A percentile compares a stretch with the other conserved stretches of the same genome.
phyloP scores from a whole-genome alignment of 2,888 invertebrate genomes.

The Sarcophaga rosellei region DNA sequence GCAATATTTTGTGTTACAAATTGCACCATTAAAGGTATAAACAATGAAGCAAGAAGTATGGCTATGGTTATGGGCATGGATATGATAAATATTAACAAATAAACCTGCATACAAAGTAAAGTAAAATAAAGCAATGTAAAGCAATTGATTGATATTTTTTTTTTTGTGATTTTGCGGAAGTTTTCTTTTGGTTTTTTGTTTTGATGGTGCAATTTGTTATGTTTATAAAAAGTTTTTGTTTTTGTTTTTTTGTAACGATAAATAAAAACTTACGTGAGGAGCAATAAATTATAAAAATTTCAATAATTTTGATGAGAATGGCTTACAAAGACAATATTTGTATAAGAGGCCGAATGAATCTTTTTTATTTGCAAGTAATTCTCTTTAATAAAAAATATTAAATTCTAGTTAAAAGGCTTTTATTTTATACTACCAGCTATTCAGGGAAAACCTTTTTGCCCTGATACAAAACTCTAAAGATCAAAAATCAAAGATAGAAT shows the following conservation, averaged over 20 bases:
- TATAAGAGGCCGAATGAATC: too few species aligned
- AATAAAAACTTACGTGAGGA: neutral
- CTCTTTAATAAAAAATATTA: too few species aligned
- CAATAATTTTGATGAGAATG: neutral
- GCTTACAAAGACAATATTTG: too few species aligned
- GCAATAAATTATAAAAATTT: conserved; percentile 8
- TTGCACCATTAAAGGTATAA: neutral
- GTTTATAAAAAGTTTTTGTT: neutral
- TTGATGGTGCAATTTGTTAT: neutral
- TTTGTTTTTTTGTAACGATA: neutral
- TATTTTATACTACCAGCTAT: too few species aligned
- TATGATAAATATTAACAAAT: neutral
- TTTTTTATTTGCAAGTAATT: too few species aligned
- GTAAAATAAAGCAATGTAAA: neutral
- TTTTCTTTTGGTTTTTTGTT: neutral
- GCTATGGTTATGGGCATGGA: neutral
- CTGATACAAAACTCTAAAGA: too few species aligned
- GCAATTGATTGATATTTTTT: conserved; percentile 10
- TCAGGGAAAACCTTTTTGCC: too few species aligned
- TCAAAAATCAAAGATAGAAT: too few species aligned
- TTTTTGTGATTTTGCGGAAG: conserved; percentile 19
- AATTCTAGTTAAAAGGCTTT: too few species aligned
- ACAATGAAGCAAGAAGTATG: too few species aligned
- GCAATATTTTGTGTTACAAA: neutral
- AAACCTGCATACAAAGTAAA: neutral